Conservation (phyloP, 2,113 vertebrate genomes). For the Girardinichthys multiradiatus region DNA sequence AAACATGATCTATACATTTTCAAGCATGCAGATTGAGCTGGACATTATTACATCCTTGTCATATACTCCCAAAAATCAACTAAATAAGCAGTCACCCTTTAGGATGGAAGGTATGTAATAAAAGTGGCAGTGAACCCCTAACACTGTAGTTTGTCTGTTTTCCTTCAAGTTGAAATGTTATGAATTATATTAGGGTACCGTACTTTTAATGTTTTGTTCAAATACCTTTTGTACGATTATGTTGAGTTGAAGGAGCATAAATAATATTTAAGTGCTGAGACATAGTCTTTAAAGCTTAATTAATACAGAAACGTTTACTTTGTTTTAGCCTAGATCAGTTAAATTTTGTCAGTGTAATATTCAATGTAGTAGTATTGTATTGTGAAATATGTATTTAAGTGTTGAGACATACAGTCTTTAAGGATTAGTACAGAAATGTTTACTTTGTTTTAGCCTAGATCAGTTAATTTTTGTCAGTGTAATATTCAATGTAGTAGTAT, state of each 20-base stretch:
- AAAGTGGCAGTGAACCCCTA: neutral
- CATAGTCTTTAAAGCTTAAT: no score
- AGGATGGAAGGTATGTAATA: neutral
- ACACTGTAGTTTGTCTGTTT: neutral
- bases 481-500: neutral
- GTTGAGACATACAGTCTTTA: neutral
- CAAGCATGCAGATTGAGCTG: fast-evolving
- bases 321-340: neutral
- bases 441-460: neutral
- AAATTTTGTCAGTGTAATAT: neutral
- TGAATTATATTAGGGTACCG: neutral
- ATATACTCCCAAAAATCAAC: neutral
- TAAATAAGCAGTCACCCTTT: neutral
- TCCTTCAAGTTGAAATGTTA: neutral
- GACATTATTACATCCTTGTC: neutral
- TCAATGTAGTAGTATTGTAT: no score
- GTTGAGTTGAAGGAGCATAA: neutral
- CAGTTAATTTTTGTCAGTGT: neutral
- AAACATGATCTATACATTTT: neutral
- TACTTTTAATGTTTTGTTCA: neutral
- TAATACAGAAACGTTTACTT: no score
- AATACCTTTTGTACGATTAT: neutral
- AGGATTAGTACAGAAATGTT: no score
- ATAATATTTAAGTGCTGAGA: neutral
- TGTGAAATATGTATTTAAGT: no score